Evolutionary conservation across 2,888 invertebrate genomes (phyloP), one percentile per base, ranked within the genome.

Genomic region (Philhelius pedissequus): DNA sequence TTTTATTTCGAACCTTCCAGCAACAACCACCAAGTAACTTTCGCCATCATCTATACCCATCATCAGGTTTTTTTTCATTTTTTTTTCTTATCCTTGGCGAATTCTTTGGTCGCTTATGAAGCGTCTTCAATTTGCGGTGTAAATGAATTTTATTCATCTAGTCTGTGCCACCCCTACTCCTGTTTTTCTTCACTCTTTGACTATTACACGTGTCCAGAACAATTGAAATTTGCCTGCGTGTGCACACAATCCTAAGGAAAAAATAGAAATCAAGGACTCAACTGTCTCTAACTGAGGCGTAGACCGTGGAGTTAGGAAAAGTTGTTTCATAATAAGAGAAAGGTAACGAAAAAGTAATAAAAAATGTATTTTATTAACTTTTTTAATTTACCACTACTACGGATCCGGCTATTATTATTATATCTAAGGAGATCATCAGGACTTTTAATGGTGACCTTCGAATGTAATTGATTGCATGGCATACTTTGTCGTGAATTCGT

Each of bases 141-240:
- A 83, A 80, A 83, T 83, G 79, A 79, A 70, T 83, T 83, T 83
- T 58, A 83, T 75, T 83, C 83, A 75, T 75, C 83, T 74, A 58
- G 50, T 64, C 58, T 64, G 43, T 66, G 64, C 66, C 79, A 74
- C 54, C 70, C 30, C 58, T 58, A 66, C 40, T 15, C 3, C 18
- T 30, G 8, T 38, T 38, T 9, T 30, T 9, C 30, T 30, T 9
- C 18, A 20, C 11, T 20, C 32, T 32, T 32, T 56, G 9, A 9
- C 15, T 30, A 4, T 9, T 5, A 69, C 70, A 83, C 78, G 74
- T 74, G 73, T 43, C 43, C 43, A 7, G 43, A 64, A 79, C 78
- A 79, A 79, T 78, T 78, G 79, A 79, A 83, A 83, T 83, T 83
- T 74, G 79, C 83, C 83, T 83, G 83, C 83, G 83, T 83, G 83